Evolutionary conservation across 2,113 vertebrate species (phyloP).

Genomic region (Pelecanus crispus): DNA sequence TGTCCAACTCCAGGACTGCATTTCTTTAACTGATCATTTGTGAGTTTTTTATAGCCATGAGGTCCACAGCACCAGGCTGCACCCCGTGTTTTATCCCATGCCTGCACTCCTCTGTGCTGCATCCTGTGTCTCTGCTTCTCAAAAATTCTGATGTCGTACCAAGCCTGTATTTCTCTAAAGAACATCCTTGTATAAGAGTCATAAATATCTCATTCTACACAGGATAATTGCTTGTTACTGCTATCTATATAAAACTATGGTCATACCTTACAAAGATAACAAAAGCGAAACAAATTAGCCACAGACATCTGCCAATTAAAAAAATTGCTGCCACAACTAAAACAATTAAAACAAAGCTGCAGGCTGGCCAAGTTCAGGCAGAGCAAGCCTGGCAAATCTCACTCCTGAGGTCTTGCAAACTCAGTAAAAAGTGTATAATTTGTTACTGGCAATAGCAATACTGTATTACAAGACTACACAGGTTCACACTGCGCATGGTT

Average conservation of each 20-base stretch:
- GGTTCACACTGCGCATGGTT: not conserved
- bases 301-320: not conserved
- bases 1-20: not conserved
- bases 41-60: not conserved
- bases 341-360: not conserved
- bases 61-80: not conserved
- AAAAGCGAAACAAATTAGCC: not conserved
- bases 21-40: not conserved
- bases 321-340: not conserved
- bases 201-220: not conserved
- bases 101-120: not conserved
- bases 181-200: not conserved
- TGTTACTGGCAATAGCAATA: not conserved
- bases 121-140: not conserved
- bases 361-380: not conserved
- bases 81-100: not conserved
- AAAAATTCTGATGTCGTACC: not conserved
- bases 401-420: not conserved
- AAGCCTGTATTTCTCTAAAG: not conserved
- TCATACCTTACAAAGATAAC: not conserved
- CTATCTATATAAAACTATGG: not conserved
- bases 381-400: not conserved
- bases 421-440: accelerated
- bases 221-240: not conserved
- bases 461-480: too few relatives aligned